Evolutionary conservation across 2,797 vertebrate genomes (phyloP), one percentile per base, ranked within the genome.

Genomic region (Darevskia nairensis): DNA sequence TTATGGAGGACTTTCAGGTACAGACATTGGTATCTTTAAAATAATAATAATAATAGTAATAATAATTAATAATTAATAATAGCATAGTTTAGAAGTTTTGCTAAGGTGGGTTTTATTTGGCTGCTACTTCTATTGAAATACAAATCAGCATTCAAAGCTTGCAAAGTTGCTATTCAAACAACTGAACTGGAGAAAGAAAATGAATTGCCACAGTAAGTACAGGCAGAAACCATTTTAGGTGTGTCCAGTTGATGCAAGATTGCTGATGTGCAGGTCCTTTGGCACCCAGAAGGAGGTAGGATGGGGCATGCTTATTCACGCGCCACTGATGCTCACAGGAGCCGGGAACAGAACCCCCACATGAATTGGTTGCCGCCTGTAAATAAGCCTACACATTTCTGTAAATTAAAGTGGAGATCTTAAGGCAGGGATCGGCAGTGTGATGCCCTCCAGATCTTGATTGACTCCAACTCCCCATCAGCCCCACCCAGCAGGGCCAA

Each of bases 1-100:
- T 99, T 88, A 97, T 95, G 50, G 98, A 99, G 94, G 98, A 98
- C 95, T 99, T 99, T 95, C 98, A 98, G 98, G 99, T 99, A 95
- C 94, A 95, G 86, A 39, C 74, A 0, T 41, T 79, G 68, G 27
- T 78, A 72, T 85, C 39, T 69, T 85, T n/a, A 66, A 11, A 27
- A 55, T 3, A 50, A 50, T 50, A 50, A 50, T 50, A 50, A 50
- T 50, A 50, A 50, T 50, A 35, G 82, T 35, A 35, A 35, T 35
- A 35, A 35, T 35, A 35, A 35, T 35, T 3, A 50, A 55, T 55
- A 55, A 55, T 55, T 55, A 50, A 50, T 50, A 75, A 8, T 21
- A 35, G 4, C 9, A 3, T 7, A 64, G 7, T 46, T 76, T 64
- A 32, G 32, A 4, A 66, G 69, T 74, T 29, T 59, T 13, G 23